phyloP scores from a whole-genome alignment of 2,888 invertebrate genomes.

The Odontomyia ornata region DNA sequence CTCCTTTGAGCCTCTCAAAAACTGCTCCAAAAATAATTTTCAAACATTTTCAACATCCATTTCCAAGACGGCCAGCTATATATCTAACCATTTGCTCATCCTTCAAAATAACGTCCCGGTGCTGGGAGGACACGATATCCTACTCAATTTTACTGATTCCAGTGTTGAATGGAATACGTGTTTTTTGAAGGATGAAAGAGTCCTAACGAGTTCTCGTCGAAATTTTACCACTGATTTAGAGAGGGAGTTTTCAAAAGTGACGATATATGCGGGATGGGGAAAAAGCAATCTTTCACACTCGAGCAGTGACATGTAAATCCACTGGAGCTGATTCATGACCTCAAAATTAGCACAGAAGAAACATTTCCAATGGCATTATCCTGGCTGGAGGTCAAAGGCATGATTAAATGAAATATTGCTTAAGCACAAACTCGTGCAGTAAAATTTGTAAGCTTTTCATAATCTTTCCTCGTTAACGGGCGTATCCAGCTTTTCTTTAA shows the following conservation, averaged over 20 bases:
- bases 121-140: conserved; percentile 29
- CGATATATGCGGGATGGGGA: neutral
- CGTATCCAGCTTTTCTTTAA: too few relatives aligned
- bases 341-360: too few relatives aligned
- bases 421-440: too few relatives aligned
- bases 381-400: too few relatives aligned
- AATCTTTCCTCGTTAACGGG: too few relatives aligned
- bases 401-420: too few relatives aligned
- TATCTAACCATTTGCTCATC: conserved; percentile 1
- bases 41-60: conserved; percentile 34
- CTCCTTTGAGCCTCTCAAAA: conserved; percentile 1
- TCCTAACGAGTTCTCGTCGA: conserved; percentile 31
- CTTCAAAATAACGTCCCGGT: neutral
- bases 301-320: neutral
- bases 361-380: too few relatives aligned
- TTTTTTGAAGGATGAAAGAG: conserved; percentile 30
- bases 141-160: conserved; percentile 38
- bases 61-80: conserved; percentile 12
- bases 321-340: too few relatives aligned
- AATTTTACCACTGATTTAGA: conserved; percentile 30
- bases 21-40: conserved; percentile 35
- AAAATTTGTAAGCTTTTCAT: too few relatives aligned
- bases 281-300: neutral
- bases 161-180: conserved; percentile 36
- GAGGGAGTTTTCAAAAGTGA: neutral